Percentiles rank a stretch among this genome's conserved stretches.
These are phyloP conservation scores for Trypoxylus dichotomus DNA, from an alignment of 1,140 invertebrate genomes.

Conservation along the genomic window DNA sequence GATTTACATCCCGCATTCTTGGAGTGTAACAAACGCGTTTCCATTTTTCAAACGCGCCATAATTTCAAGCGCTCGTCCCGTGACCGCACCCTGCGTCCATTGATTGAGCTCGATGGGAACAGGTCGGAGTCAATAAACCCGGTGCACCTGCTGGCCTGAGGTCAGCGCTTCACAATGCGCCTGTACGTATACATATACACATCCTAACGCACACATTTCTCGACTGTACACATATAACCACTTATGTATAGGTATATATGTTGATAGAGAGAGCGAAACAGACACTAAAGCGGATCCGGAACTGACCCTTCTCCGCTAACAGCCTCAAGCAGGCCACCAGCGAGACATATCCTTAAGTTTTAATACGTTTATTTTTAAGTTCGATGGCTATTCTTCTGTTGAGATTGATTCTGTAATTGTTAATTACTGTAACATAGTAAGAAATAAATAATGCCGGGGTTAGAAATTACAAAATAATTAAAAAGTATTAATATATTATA, in stretches of 20 bases:
- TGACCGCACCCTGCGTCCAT: slow-evolving; percentile 42
- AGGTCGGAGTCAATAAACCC: slow-evolving; percentile 51
- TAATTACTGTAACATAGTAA: no score
- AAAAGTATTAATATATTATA: no score
- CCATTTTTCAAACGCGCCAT: slow-evolving; percentile 46
- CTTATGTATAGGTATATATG: slow-evolving; percentile 14
- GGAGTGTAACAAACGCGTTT: slow-evolving; percentile 49
- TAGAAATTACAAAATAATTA: no score
- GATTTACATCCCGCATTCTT: slow-evolving; percentile 52
- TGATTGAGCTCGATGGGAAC: slow-evolving; percentile 39
- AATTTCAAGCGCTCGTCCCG: slow-evolving; percentile 40
- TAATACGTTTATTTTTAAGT: not conserved
- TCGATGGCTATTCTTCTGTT: no score
- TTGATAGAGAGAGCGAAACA: not conserved
- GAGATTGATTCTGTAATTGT: no score
- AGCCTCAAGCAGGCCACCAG: slow-evolving; percentile 1
- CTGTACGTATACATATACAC: slow-evolving; percentile 38
- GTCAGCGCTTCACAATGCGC: slow-evolving; percentile 42
- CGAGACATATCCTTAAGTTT: not conserved
- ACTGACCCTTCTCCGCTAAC: slow-evolving; percentile 32
- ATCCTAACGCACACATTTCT: slow-evolving; percentile 29
- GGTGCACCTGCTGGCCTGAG: slow-evolving; percentile 51
- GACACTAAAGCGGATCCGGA: slow-evolving; percentile 35
- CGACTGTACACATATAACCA: slow-evolving; percentile 3
- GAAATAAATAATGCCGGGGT: no score